phyloP scores from a whole-genome alignment of 2,888 invertebrate species.

The Gibbula magus region DNA sequence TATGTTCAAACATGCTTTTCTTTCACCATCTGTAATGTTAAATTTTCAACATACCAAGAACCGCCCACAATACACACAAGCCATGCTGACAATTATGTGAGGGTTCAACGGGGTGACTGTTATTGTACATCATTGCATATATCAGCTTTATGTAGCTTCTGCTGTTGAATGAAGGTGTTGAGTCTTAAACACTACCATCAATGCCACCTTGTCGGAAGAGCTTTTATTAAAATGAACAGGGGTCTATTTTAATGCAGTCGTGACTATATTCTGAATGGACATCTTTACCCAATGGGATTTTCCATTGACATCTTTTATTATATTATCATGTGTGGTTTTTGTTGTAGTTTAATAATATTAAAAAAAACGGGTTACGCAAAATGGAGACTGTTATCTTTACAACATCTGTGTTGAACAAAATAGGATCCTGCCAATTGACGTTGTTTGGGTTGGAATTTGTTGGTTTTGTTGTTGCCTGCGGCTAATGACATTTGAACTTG shows the following conservation, averaged over 20 bases:
- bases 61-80: too few relatives aligned
- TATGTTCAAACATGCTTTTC: too few relatives aligned
- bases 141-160: too few relatives aligned
- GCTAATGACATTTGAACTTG: neutral
- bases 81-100: too few relatives aligned
- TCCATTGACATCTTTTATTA: neutral
- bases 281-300: neutral
- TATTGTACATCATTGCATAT: too few relatives aligned
- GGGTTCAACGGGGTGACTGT: too few relatives aligned
- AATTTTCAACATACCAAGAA: too few relatives aligned
- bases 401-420: neutral
- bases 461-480: neutral
- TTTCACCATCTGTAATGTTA: too few relatives aligned
- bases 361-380: neutral
- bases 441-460: neutral
- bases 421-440: neutral
- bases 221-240: slow-evolving; percentile 5
- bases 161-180: too few relatives aligned
- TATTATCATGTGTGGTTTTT: neutral
- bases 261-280: neutral
- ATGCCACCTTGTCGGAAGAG: neutral
- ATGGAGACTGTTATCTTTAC: neutral
- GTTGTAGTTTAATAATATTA: neutral
- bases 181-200: neutral
- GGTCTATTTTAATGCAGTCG: neutral